Conservation (phyloP, 2,797 vertebrate genomes). For the Crypturellus tataupa region DNA sequence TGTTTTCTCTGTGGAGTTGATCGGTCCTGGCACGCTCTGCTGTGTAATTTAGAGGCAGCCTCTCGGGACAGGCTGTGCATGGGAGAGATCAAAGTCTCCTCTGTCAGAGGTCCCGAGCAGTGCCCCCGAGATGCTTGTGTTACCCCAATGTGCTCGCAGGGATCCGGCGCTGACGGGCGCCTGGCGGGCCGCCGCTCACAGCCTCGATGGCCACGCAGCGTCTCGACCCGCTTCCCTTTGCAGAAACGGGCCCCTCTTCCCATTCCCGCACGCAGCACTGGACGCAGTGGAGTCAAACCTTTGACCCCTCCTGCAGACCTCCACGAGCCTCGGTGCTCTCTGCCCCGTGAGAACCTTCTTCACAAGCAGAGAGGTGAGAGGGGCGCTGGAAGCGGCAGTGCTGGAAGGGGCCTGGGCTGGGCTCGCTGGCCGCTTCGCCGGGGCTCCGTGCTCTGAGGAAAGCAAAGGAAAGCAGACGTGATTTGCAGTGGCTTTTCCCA, state of each 20-base stretch:
- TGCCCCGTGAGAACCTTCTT: not conserved
- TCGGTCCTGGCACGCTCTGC: not conserved
- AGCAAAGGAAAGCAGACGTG: not conserved
- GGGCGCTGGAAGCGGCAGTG: not conserved
- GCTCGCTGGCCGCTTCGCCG: not conserved
- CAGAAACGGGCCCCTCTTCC: not conserved
- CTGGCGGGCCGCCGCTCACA: not conserved
- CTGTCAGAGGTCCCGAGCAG: not conserved
- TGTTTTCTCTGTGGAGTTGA: accelerated
- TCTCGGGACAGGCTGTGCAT: not conserved
- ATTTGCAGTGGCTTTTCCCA: not conserved
- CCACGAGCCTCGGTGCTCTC: not conserved
- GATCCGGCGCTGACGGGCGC: not conserved
- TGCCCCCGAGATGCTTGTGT: not conserved
- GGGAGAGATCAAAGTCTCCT: conserved; percentile 6
- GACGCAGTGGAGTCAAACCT: accelerated
- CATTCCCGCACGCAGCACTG: accelerated
- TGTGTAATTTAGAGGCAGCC: not conserved
- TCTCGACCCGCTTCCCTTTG: not conserved
- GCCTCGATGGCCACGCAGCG: accelerated
- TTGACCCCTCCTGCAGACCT: not conserved
- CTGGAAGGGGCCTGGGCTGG: too few relatives aligned
- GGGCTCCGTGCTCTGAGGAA: not conserved
- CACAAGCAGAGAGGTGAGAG: not conserved
- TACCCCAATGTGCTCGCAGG: not conserved